Conservation (phyloP, 1,140 invertebrate species). For the Anastrepha ludens region DNA sequence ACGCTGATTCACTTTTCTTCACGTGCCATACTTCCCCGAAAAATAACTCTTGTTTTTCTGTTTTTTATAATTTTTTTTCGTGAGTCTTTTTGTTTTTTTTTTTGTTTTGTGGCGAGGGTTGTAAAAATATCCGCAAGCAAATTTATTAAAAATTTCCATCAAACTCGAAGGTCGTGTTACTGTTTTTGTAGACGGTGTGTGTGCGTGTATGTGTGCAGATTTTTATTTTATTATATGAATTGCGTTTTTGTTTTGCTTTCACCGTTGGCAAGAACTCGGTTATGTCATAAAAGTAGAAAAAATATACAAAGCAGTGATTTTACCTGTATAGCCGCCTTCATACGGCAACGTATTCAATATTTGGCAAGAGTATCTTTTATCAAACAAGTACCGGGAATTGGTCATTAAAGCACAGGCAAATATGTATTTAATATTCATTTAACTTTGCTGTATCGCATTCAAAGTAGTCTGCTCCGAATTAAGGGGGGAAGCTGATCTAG, state of each 20-base stretch:
- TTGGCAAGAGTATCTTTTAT: too few relatives aligned
- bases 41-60: background rate
- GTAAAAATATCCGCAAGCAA: conserved; percentile 48
- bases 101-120: conserved; percentile 18
- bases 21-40: background rate
- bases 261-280: background rate
- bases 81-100: background rate
- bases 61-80: background rate
- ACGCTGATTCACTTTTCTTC: conserved; percentile 28
- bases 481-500: too few relatives aligned
- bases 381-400: too few relatives aligned
- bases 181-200: background rate
- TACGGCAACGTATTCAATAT: too few relatives aligned
- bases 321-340: background rate
- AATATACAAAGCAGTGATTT: conserved; percentile 12
- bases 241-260: background rate
- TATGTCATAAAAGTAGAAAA: conserved; percentile 11
- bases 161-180: conserved; percentile 42
- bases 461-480: too few relatives aligned
- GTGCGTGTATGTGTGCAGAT: background rate
- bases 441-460: too few relatives aligned
- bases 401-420: too few relatives aligned
- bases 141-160: conserved; percentile 49
- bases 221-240: conserved; percentile 16
- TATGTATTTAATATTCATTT: too few relatives aligned